A percentile compares a stretch with the other conserved stretches of the same genome.
Evolutionary conservation across 2,113 vertebrate genomes (phyloP).

Genomic region (Rhynchomys soricoides): DNA sequence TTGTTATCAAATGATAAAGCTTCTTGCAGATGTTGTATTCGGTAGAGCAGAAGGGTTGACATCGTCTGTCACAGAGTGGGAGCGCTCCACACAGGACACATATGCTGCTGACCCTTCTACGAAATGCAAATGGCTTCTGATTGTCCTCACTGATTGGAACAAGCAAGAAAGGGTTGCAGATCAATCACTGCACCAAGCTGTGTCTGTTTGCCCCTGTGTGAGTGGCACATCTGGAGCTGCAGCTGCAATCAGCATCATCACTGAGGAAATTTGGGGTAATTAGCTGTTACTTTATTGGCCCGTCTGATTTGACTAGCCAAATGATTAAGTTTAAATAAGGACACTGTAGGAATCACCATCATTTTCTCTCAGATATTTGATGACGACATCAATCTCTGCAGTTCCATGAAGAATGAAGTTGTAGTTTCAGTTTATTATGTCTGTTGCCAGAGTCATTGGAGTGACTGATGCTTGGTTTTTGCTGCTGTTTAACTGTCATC

Average conservation of each 20-base stretch:
- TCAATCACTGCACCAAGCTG: neutral
- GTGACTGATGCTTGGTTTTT: neutral
- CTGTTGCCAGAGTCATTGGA: neutral
- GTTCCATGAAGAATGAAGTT: neutral
- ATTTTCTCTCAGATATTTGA: neutral
- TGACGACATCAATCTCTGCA: neutral
- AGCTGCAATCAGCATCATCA: constrained; percentile 40
- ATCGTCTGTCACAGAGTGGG: neutral
- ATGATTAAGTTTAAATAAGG: constrained; percentile 58
- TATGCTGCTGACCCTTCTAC: neutral
- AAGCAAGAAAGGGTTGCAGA: neutral
- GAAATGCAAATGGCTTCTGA: constrained; percentile 9
- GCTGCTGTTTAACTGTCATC: neutral
- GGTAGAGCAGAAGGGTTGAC: neutral
- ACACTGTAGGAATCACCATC: neutral
- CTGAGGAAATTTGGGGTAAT: constrained; percentile 17
- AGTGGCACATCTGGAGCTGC: constrained; percentile 46
- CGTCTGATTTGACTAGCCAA: neutral
- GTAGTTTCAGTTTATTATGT: neutral
- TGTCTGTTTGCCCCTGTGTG: constrained; percentile 6
- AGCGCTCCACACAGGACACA: neutral
- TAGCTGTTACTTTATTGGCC: constrained; percentile 17
- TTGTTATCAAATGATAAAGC: neutral
- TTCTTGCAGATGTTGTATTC: neutral
- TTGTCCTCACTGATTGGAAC: neutral